Conservation (phyloP, 1,140 invertebrate genomes). For the Lepidurus packardi region DNA sequence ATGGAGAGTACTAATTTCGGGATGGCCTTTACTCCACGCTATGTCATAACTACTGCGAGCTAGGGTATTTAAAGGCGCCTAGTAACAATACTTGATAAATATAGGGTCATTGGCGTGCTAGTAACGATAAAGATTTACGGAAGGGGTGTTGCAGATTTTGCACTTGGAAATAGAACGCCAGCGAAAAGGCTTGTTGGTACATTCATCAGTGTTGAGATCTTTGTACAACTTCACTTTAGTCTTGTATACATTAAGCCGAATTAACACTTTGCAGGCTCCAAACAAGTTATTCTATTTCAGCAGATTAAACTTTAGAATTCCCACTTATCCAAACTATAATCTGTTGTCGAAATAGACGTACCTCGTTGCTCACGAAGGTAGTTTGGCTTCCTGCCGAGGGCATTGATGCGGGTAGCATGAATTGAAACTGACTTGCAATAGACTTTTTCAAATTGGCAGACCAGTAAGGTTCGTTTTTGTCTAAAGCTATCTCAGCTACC, state of each 20-base stretch:
- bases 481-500: conserved; percentile 27
- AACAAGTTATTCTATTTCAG: not conserved
- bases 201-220: not conserved
- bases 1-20: not conserved
- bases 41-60: not conserved
- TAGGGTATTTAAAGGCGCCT: not conserved
- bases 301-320: not conserved
- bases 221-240: not conserved
- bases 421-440: conserved; percentile 26
- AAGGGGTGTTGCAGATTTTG: not conserved
- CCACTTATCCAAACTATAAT: not conserved
- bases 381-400: not conserved
- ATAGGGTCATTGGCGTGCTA: not conserved
- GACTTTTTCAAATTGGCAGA: conserved; percentile 31
- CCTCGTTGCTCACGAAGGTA: not conserved
- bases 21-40: conserved; percentile 3
- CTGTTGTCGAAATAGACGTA: not conserved
- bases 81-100: not conserved
- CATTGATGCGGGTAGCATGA: conserved; percentile 1
- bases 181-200: not conserved
- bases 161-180: conserved; percentile 3
- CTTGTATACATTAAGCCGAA: not conserved
- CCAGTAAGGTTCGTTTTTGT: conserved; percentile 28
- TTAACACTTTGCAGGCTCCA: not conserved
- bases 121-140: not conserved